These are phyloP conservation scores for Jaculus jaculus DNA, from an alignment of 2,113 vertebrate genomes.

Conservation along the genomic window DNA sequence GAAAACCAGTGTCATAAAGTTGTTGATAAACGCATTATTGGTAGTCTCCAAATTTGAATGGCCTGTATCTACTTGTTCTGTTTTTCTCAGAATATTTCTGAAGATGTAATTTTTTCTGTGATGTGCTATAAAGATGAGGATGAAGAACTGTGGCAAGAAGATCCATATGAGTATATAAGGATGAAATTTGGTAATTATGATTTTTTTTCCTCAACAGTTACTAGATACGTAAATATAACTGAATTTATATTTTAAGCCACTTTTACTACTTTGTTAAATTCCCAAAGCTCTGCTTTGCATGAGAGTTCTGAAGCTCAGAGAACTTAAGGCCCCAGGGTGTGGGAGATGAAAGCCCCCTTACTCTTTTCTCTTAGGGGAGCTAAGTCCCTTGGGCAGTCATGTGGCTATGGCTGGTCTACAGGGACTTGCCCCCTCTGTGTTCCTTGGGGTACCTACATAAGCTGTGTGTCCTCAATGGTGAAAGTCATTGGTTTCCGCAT, in stretches of 20 bases:
- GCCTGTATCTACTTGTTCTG: slow-evolving; percentile 14
- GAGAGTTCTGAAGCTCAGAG: not conserved
- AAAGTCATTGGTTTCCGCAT: not conserved
- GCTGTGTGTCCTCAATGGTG: not conserved
- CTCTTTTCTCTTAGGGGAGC: not conserved
- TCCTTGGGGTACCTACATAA: not conserved
- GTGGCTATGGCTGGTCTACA: not conserved
- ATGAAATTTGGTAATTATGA: slow-evolving; percentile 96
- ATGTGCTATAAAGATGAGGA: slow-evolving; percentile 99
- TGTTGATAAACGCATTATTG: not conserved
- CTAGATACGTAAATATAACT: not conserved
- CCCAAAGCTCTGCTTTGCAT: not conserved
- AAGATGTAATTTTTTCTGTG: slow-evolving; percentile 96
- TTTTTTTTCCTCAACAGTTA: not conserved
- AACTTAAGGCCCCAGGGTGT: not conserved
- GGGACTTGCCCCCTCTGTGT: not conserved
- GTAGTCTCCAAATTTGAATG: not conserved
- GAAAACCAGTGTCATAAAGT: not conserved
- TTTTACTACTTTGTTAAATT: slow-evolving; percentile 16
- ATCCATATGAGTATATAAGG: slow-evolving; percentile 96
- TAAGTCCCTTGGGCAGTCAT: not conserved
- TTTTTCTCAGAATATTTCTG: slow-evolving; percentile 89
- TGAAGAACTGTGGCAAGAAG: slow-evolving; percentile 97
- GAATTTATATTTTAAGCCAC: not conserved
- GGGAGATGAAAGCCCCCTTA: not conserved